Base-by-base conservation (phyloP, 1,140 invertebrate genomes). In the Ceratina australensis region DNA sequence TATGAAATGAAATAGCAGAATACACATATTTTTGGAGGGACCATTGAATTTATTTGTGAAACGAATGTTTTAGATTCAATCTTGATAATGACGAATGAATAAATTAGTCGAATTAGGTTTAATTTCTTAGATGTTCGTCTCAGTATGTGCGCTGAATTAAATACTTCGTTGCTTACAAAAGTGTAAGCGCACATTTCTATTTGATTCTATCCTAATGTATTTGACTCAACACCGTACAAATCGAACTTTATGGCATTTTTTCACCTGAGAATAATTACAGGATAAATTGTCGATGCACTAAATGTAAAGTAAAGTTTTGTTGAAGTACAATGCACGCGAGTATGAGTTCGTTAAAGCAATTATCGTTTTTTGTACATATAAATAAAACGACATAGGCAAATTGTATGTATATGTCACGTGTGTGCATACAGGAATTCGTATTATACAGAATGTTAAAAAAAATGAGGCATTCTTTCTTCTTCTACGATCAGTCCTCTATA, bases 171-270 rank as follows among this genome's bases (percentile, higher is more conserved):
- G 20, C 12, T 76, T 76, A 60, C 22, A 61, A 69, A 61, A 33
- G 16, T 57, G 50, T 13, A 61, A 76, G 33, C 10, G 33, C 33
- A 10, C 33, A 10, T 42, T 71, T 52, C 16, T 28, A 12, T 76
- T 69, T 76, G 56, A 69, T 69, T 69, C 66, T 69, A 76, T 33
- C 16, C 66, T 61, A 77, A 49, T 60, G 20, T 26, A 52, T 60
- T 75, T 54, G 15, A 71, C 69, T 42, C 66, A 10, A 52, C 47
- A 61, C 33, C 47, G 66, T 77, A 69, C 33, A 15, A 69, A 76
- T 76, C 73, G 73, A 76, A 76, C 73, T 76, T 76, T 76, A 76
- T 69, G 73, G 66, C 73, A 69, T 76, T 60, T 75, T 68, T 60
- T 59, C 16, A 76, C 73, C 73, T 76, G 73, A 76, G 73, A 76